Evolutionary conservation across 2,797 vertebrate genomes (phyloP).

Genomic region (Chrysocyon brachyurus): DNA sequence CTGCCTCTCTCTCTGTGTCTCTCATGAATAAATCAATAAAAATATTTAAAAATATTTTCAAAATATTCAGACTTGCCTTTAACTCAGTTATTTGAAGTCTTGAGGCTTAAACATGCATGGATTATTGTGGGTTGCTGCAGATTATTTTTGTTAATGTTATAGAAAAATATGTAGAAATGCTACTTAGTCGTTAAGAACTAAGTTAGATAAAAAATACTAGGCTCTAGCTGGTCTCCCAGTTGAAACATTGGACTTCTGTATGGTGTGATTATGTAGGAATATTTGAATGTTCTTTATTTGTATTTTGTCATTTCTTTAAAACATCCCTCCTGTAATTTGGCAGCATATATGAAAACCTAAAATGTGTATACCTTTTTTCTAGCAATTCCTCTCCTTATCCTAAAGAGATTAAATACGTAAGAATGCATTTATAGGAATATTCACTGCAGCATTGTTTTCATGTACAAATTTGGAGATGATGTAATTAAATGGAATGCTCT

Average conservation of each 20-base stretch:
- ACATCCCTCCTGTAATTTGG: background rate
- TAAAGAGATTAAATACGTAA: background rate
- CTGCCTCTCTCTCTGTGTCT: no score
- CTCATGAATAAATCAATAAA: no score
- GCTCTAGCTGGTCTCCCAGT: background rate
- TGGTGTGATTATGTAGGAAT: conserved; percentile 3
- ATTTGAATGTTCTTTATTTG: background rate
- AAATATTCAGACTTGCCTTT: background rate
- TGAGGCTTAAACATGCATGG: background rate
- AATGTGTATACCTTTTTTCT: background rate
- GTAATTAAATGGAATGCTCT: background rate
- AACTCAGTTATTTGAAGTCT: background rate
- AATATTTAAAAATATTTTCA: background rate
- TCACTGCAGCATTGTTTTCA: background rate
- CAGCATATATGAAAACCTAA: background rate
- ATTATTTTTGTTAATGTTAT: background rate
- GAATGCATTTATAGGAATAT: background rate
- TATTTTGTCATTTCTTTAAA: conserved; percentile 28
- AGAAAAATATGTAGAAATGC: background rate
- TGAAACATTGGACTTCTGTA: background rate
- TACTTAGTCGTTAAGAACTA: background rate
- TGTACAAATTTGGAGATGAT: background rate
- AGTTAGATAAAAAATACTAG: conserved; percentile 26
- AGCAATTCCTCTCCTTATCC: background rate
- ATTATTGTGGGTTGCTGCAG: background rate